Evolutionary conservation across 2,888 invertebrate species (phyloP).

Genomic region (Camptogramma bilineatum): DNA sequence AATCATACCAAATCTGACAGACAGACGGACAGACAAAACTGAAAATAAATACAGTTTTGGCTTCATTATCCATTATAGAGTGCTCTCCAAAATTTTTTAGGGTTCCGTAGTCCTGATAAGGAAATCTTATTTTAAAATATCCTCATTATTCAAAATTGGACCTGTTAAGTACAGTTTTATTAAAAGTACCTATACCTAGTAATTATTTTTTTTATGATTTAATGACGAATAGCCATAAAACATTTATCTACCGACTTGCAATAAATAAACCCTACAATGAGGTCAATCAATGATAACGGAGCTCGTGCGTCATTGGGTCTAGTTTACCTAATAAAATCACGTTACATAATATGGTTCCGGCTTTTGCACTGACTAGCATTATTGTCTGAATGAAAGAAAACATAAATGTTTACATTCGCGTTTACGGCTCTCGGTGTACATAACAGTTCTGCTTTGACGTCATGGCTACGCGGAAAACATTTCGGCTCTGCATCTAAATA

Average conservation of each 20-base stretch:
- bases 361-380: constrained; percentile 34
- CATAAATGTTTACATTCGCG: constrained; percentile 68
- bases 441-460: constrained; percentile 71
- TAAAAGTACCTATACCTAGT: too few species aligned
- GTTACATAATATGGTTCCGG: constrained; percentile 30
- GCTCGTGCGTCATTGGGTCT: constrained; percentile 65
- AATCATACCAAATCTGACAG: too few species aligned
- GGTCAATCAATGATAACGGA: constrained; percentile 73
- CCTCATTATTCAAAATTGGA: background rate
- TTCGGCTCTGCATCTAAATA: constrained; percentile 47
- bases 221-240: constrained; percentile 15
- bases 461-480: constrained; percentile 57
- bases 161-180: too few species aligned
- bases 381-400: constrained; percentile 53
- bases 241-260: constrained; percentile 32
- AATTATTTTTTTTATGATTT: background rate
- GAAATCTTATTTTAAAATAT: background rate
- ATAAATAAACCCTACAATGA: constrained; percentile 62
- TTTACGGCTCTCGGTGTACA: constrained; percentile 61
- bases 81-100: too few species aligned
- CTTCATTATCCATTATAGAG: too few species aligned
- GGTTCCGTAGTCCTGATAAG: too few species aligned
- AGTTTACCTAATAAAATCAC: constrained; percentile 28
- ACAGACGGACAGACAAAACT: too few species aligned
- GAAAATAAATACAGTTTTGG: too few species aligned